phyloP scores from a whole-genome alignment of 2,113 vertebrate species.

The Gnathonemus echidnorhynchus region DNA sequence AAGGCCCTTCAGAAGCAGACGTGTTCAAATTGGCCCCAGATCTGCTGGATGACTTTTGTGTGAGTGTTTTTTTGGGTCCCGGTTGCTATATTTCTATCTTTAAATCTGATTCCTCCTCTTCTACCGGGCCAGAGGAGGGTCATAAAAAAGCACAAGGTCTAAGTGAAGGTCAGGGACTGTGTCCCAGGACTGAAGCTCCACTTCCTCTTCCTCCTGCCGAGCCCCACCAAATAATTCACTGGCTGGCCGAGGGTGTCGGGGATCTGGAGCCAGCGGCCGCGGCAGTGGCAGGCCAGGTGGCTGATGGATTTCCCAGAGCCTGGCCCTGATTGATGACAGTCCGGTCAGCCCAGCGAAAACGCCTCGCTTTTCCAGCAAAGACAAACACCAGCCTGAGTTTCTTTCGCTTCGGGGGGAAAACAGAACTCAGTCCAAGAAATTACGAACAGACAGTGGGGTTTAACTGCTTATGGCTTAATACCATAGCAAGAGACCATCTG shows the following conservation, averaged over 20 bases:
- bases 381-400: slow-evolving; percentile 1
- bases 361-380: slow-evolving; percentile 23
- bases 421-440: background rate
- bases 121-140: slow-evolving; percentile 36
- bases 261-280: slow-evolving; percentile 1
- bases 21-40: slow-evolving; percentile 31
- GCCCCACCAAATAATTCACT: slow-evolving; percentile 55
- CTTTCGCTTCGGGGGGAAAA: background rate
- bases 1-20: background rate
- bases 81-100: slow-evolving; percentile 28
- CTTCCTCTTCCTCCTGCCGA: slow-evolving; percentile 40
- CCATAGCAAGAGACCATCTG: background rate
- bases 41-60: slow-evolving; percentile 59
- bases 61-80: slow-evolving; percentile 25
- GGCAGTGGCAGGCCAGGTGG: slow-evolving; percentile 51
- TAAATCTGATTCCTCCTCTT: slow-evolving; percentile 44
- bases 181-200: slow-evolving; percentile 15
- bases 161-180: slow-evolving; percentile 42
- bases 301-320: slow-evolving; percentile 65
- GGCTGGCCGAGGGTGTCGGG: slow-evolving; percentile 45
- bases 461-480: background rate
- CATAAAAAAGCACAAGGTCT: slow-evolving; percentile 44
- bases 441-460: background rate
- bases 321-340: slow-evolving; percentile 57
- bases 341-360: slow-evolving; percentile 42